These are phyloP conservation scores for Crenichthys baileyi DNA, from an alignment of 2,797 vertebrate species.

Conservation along the genomic window DNA sequence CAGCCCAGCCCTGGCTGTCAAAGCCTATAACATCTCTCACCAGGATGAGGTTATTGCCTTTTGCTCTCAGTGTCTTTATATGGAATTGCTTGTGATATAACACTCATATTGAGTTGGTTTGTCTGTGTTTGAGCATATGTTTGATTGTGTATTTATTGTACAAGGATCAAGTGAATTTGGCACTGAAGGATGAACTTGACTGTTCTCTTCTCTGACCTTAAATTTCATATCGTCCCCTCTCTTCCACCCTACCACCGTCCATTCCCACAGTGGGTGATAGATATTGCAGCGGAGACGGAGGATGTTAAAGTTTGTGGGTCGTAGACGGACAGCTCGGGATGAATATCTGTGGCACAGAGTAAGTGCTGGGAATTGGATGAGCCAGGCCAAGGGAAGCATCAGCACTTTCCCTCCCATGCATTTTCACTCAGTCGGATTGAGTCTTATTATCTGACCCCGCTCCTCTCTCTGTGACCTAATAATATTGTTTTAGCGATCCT, in stretches of 20 bases:
- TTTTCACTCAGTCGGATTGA: slow-evolving; percentile 82
- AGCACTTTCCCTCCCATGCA: slow-evolving; percentile 81
- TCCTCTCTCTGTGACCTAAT: slow-evolving; percentile 79
- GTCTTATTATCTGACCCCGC: slow-evolving; percentile 83
- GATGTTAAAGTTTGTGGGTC: slow-evolving; percentile 82
- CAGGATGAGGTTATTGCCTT: slow-evolving; percentile 75
- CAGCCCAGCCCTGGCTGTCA: slow-evolving; percentile 70
- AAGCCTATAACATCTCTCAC: slow-evolving; percentile 73
- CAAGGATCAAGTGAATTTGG: slow-evolving; percentile 61
- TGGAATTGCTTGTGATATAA: slow-evolving; percentile 69
- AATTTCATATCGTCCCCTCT: slow-evolving; percentile 69
- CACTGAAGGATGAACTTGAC: slow-evolving; percentile 65
- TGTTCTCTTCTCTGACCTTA: slow-evolving; percentile 77
- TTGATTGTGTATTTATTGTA: slow-evolving; percentile 38
- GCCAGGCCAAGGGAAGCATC: slow-evolving; percentile 69
- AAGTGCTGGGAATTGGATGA: slow-evolving; percentile 72
- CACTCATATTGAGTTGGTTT: slow-evolving; percentile 29
- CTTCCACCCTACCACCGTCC: slow-evolving; percentile 22
- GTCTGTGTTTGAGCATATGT: slow-evolving; percentile 24
- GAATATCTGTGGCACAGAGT: slow-evolving; percentile 69
- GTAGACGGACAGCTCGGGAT: slow-evolving; percentile 74
- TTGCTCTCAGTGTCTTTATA: slow-evolving; percentile 68
- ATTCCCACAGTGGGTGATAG: slow-evolving; percentile 72
- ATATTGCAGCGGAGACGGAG: slow-evolving; percentile 63
- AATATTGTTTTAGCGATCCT: slow-evolving; percentile 83